Base-by-base conservation (phyloP, 2,888 invertebrate genomes). In the Xestia sexstrigata region DNA sequence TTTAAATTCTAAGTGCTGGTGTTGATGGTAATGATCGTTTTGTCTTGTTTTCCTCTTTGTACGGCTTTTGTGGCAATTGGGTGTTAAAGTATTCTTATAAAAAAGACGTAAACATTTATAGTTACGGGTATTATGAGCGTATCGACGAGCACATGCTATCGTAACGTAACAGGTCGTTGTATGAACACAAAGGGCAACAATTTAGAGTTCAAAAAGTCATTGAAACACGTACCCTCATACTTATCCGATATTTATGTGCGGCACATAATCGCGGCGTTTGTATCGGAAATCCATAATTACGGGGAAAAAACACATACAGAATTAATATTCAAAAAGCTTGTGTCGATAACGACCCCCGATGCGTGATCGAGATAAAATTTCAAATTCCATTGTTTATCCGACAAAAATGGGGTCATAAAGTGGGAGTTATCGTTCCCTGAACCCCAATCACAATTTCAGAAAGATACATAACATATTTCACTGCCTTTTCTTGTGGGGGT, bases 331-430 rank as follows among this genome's bases (percentile, higher is more conserved):
- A 86, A 89, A 88, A 87, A 89, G 85, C 84, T 83, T 88, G 88
- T 87, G 88, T 74, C 87, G 90, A 91, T 93, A 93, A 91, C 90
- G 89, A 89, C 83, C 79, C 79, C 39, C 76, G 87, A 89, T 85
- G 76, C 77, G 76, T 79, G 87, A 89, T 88, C 83, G 88, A 92
- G 92, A 94, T 94, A 93, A 93, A 94, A 94, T 94, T 95, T 92
- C 91, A 94, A 95, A 95, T 94, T 93, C 92, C 92, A 92, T 94
- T 95, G 95, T 95, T 95, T 95, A 94, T 94, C 92, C 92, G 89
- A 91, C 92, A 94, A 95, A 95, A 95, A 96, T 95, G 95, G 94
- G 94, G 92, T 92, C 93, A 94, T 96, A 95, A 96, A 95, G 91
- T 89, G 92, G 91, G 93, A 93, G 94, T 95, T 95, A 96, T 95